Base-by-base conservation (phyloP, 2,113 vertebrate genomes). In the Stigmatopora nigra region DNA sequence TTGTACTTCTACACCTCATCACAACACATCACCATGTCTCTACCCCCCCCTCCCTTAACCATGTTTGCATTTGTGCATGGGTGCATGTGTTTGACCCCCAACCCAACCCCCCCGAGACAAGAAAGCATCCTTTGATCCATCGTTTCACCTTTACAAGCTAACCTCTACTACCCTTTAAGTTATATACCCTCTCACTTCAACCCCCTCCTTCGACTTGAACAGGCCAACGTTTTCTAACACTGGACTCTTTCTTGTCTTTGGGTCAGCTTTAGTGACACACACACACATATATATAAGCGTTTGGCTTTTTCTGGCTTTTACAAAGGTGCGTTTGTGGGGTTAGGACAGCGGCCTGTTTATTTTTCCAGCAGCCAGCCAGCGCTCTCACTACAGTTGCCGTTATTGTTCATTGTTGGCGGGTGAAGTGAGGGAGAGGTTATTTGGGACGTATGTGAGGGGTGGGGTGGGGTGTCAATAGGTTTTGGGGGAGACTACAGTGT, bases 401-500 rank as follows among this genome's bases (percentile, higher is more conserved):
- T 92, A 94, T 92, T 93, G 85, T 90, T 91, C 91, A 93, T 96
- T 96, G 94, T 96, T 93, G 89, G 76, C 81, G 90, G 86, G 90
- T 88, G 72, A 78, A 77, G 72, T 49, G 65, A 16, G 20, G 68
- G 68, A 65, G 69, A 78, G 68, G 77, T 66, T 36, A 49, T 56
- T 67, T n/a, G n/a, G 71, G 61, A 45, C 38, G 15, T 49, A 2
- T 55, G 17, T 47, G 3, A 14, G 64, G 63, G 80, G n/a, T n/a
- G 83, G 84, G 84, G 82, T 14, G 25, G 38, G 55, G 17, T 16
- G 48, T 47, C 74, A 83, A 82, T 20, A 64, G 84, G 73, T 22
- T 17, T n/a, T n/a, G n/a, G 19, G 38, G 55, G n/a, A 22, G 84
- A 82, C 74, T 76, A 79, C n/a, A n/a, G n/a, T n/a, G n/a, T n/a